phyloP scores from a whole-genome alignment of 2,113 vertebrate genomes.

The Halichoeres trimaculatus region DNA sequence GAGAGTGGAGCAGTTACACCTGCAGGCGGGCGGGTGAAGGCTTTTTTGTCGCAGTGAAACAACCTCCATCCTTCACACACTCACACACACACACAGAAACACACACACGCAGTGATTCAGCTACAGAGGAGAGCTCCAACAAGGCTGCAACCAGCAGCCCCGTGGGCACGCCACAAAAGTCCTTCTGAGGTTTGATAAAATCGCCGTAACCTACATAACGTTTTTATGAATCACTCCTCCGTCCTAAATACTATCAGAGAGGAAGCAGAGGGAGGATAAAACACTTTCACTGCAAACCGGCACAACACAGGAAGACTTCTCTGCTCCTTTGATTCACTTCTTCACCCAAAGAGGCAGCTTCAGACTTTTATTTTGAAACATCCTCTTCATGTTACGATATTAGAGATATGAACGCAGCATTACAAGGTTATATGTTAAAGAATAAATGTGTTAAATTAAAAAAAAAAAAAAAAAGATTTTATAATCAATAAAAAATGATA shows the following conservation, averaged over 20 bases:
- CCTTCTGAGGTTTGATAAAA: constrained; percentile 26
- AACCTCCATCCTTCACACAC: constrained; percentile 31
- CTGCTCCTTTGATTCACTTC: neutral
- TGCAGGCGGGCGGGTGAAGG: constrained; percentile 47
- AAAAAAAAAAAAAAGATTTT: too few species aligned
- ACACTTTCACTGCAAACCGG: neutral
- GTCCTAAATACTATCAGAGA: neutral
- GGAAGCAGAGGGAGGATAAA: neutral
- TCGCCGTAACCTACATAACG: neutral
- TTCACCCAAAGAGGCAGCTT: too few species aligned
- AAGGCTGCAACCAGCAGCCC: constrained; percentile 32
- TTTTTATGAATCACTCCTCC: constrained; percentile 20
- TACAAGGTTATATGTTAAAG: too few species aligned
- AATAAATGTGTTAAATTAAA: too few species aligned
- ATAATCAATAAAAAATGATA: too few species aligned
- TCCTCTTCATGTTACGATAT: too few species aligned
- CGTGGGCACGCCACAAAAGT: constrained; percentile 16
- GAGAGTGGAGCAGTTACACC: constrained; percentile 47
- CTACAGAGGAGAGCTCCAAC: constrained; percentile 35
- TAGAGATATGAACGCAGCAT: too few species aligned
- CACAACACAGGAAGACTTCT: neutral
- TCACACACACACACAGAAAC: constrained; percentile 38
- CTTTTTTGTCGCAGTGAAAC: constrained; percentile 57
- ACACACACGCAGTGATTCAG: too few species aligned
- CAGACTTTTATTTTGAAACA: too few species aligned